Base-by-base conservation (phyloP, 1,140 invertebrate genomes). In the Notospermus geniculatus region DNA sequence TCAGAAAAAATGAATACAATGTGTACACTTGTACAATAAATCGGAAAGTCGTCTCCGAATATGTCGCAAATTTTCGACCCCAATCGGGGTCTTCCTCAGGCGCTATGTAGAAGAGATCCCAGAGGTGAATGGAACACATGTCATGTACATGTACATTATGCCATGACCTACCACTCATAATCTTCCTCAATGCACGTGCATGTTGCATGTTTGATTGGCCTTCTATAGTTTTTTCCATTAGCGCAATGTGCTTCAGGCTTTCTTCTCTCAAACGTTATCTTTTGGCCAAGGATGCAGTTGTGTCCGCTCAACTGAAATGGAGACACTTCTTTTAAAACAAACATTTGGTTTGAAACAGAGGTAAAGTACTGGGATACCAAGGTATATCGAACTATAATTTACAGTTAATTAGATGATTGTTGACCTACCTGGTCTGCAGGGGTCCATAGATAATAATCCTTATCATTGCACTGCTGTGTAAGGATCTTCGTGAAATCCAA, bases 101-200 rank as follows among this genome's bases (percentile, higher is more conserved):
- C n/a, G n/a, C n/a, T n/a, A n/a, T n/a, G n/a, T n/a, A n/a, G n/a
- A n/a, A n/a, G n/a, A n/a, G n/a, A n/a, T n/a, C n/a, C n/a, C n/a
- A n/a, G n/a, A n/a, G n/a, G n/a, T n/a, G n/a, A n/a, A n/a, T n/a
- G n/a, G n/a, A n/a, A n/a, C n/a, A n/a, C n/a, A n/a, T n/a, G n/a
- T n/a, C n/a, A n/a, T n/a, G n/a, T n/a, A n/a, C n/a, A n/a, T n/a
- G n/a, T n/a, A n/a, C n/a, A n/a, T n/a, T n/a, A n/a, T n/a, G n/a
- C n/a, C n/a, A n/a, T n/a, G n/a, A n/a, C 73, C 71, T 79, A 86
- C 85, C 92, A 95, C 80, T 91, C 89, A 82, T 88, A 95, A 82
- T 95, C 92, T 46, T 87, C 84, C 19, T 85, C 78, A 61, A 87
- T 87, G 73, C 92, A 95, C 55, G 85, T 83, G 76, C 92, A 95